Evolutionary conservation across 2,797 vertebrate species (phyloP).

Genomic region (Hippoglossus hippoglossus): DNA sequence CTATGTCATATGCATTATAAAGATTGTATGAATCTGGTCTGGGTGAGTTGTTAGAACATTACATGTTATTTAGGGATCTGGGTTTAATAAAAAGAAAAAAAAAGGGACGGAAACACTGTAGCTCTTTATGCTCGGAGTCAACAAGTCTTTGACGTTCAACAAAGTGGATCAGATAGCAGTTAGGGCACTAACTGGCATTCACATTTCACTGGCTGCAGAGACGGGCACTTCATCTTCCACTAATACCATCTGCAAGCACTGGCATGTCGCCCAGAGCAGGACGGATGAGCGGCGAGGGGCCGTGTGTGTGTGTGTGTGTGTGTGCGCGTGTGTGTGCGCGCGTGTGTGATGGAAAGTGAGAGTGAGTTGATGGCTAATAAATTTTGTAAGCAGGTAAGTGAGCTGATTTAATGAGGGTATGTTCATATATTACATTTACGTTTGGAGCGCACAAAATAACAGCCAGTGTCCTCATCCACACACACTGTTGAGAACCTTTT

Average conservation of each 20-base stretch:
- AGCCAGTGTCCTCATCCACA: neutral
- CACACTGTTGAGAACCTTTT: neutral
- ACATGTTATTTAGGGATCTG: neutral
- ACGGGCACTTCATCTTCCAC: constrained; percentile 73
- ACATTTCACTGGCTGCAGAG: constrained; percentile 73
- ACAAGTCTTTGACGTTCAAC: constrained; percentile 58
- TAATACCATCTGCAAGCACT: constrained; percentile 80
- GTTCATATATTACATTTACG: constrained; percentile 20
- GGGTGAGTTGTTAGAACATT: neutral
- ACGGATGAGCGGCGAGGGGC: constrained; percentile 17
- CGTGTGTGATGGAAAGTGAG: constrained; percentile 1
- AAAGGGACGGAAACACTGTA: constrained; percentile 20
- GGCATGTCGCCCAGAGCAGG: constrained; percentile 65
- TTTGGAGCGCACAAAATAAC: constrained; percentile 10
- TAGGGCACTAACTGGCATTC: constrained; percentile 67
- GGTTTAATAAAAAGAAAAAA: neutral
- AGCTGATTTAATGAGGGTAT: constrained; percentile 42
- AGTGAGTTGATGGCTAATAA: constrained; percentile 25
- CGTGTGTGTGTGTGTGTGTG: constrained; percentile 14
- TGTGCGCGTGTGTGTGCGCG: constrained; percentile 8
- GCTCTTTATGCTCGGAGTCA: constrained; percentile 44
- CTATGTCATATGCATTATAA: neutral
- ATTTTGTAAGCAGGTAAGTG: constrained; percentile 47
- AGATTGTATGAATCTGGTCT: neutral
- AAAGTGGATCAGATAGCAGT: constrained; percentile 57